Evolutionary conservation across 1,140 invertebrate genomes (phyloP).

Genomic region (Drosophila subobscura): DNA sequence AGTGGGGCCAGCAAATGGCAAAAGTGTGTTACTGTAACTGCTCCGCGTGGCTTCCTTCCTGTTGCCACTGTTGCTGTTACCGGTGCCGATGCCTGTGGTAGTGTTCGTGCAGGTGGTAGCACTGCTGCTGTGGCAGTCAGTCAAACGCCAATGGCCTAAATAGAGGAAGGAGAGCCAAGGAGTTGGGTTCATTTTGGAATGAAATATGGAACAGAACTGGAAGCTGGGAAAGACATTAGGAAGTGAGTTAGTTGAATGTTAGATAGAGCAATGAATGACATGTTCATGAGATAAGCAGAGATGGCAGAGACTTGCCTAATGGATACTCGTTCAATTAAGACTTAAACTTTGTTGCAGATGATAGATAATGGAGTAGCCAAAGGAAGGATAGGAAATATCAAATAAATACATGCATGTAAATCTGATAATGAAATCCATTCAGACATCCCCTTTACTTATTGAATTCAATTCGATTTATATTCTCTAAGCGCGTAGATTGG

Average conservation of each 20-base stretch:
- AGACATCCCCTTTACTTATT: neutral
- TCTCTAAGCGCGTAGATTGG: conserved; percentile 17
- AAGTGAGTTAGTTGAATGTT: too few relatives aligned
- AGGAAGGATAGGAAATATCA: too few relatives aligned
- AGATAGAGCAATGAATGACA: too few relatives aligned
- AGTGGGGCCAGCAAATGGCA: conserved; percentile 58
- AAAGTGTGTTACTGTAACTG: conserved; percentile 82
- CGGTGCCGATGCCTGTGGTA: neutral
- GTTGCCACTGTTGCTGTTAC: conserved; percentile 26
- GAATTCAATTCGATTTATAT: conserved; percentile 15
- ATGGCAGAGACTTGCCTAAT: neutral
- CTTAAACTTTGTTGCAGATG: too few relatives aligned
- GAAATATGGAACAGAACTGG: neutral
- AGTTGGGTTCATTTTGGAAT: neutral
- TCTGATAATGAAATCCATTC: neutral
- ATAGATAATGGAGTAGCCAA: too few relatives aligned
- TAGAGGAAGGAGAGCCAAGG: conserved; percentile 5
- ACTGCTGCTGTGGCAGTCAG: conserved; percentile 12
- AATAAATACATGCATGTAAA: too few relatives aligned
- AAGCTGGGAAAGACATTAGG: neutral
- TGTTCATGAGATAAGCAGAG: neutral
- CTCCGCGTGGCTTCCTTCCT: conserved; percentile 62
- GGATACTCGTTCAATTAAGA: neutral
- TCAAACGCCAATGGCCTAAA: conserved; percentile 22
- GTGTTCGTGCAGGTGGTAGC: conserved; percentile 3